A percentile compares a stretch with the other conserved stretches of the same genome.
These are phyloP conservation scores for Lemur catta DNA, from an alignment of 2,797 vertebrate genomes.

Conservation along the genomic window DNA sequence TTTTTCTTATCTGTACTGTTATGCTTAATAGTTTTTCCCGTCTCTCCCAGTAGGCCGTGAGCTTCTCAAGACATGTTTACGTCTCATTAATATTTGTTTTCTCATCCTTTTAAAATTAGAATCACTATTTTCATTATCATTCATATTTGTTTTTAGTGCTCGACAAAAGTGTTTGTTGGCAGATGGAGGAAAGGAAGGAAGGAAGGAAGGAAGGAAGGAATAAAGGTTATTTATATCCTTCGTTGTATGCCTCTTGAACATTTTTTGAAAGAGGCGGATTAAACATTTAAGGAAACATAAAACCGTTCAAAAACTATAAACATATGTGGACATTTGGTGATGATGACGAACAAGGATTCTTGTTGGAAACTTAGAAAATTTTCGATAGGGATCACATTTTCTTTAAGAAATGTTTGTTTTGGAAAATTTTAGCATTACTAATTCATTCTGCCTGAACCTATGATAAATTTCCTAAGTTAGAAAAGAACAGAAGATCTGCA, in stretches of 20 bases:
- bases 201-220: background rate
- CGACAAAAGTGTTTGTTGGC: background rate
- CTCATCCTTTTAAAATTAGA: background rate
- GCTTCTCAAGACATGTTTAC: background rate
- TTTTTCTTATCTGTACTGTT: background rate
- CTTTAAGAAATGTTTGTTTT: background rate
- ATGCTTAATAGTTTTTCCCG: background rate
- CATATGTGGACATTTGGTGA: background rate
- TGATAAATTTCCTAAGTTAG: background rate
- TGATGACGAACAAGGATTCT: background rate
- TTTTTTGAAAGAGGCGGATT: background rate
- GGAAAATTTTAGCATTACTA: background rate
- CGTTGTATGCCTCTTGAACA: rapidly evolving
- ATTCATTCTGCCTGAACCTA: background rate
- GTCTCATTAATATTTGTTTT: background rate
- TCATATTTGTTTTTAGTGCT: background rate
- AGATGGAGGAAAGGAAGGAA: background rate
- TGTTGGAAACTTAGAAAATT: background rate
- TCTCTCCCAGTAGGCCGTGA: background rate
- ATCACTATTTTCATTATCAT: background rate
- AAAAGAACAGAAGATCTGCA: background rate
- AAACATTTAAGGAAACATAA: background rate
- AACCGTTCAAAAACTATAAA: background rate
- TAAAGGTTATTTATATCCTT: background rate
- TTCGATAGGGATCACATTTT: background rate